These are phyloP conservation scores for Protosalanx chinensis DNA, from an alignment of 2,797 vertebrate species.

Conservation along the genomic window DNA sequence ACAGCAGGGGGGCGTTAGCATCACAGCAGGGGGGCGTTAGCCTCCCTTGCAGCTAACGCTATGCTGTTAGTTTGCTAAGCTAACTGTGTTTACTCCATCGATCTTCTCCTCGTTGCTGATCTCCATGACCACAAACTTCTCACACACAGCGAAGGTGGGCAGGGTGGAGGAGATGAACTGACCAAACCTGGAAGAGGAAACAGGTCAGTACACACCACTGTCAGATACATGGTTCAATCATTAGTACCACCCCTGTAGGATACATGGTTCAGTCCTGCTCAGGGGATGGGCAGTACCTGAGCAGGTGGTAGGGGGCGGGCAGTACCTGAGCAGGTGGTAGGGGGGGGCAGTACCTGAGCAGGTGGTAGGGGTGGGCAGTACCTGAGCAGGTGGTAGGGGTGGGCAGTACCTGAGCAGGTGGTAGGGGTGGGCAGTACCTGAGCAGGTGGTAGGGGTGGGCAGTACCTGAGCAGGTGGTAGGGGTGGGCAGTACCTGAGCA, in stretches of 20 bases:
- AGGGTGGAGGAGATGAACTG: constrained; percentile 98
- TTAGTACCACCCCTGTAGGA: too few relatives aligned
- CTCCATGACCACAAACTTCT: constrained; percentile 98
- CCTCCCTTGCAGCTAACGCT: too few relatives aligned
- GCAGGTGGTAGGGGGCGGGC: not conserved
- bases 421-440: not conserved
- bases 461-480: not conserved
- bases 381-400: constrained; percentile 74
- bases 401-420: constrained; percentile 85
- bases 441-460: not conserved
- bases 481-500: not conserved
- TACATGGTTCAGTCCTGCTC: too few relatives aligned
- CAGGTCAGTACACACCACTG: not conserved
- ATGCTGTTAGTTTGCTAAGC: not conserved
- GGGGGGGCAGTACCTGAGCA: not conserved
- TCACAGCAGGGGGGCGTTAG: too few relatives aligned
- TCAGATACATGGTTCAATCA: too few relatives aligned
- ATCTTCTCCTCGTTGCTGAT: constrained; percentile 92
- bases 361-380: not conserved
- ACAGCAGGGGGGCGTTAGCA: too few relatives aligned
- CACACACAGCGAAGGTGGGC: constrained; percentile 94
- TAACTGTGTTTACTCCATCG: constrained; percentile 73
- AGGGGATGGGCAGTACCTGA: not conserved
- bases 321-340: not conserved
- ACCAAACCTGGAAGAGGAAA: constrained; percentile 81